phyloP scores from a whole-genome alignment of 2,888 invertebrate genomes.

The Agrochola circellaris region DNA sequence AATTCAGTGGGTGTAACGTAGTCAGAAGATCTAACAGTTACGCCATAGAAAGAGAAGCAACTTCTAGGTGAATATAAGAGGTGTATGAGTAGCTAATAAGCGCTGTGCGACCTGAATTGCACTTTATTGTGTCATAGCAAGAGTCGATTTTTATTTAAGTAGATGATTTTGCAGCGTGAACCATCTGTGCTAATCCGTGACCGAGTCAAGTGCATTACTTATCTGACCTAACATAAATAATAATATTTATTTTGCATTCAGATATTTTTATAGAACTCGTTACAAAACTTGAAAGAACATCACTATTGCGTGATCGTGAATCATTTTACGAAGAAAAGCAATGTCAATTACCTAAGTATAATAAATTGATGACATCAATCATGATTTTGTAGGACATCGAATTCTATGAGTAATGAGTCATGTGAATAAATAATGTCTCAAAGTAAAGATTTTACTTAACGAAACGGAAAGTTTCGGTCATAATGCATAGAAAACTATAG shows the following conservation, averaged over 20 bases:
- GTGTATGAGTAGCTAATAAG: no score
- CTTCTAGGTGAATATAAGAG: no score
- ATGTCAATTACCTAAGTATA: conserved; percentile 1
- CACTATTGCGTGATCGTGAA: background rate
- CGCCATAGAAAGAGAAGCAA: no score
- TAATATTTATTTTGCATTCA: background rate
- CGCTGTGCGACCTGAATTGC: no score
- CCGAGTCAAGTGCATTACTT: conserved; percentile 4
- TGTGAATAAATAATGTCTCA: background rate
- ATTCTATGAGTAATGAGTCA: conserved; percentile 15
- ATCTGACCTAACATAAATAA: background rate
- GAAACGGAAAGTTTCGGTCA: background rate
- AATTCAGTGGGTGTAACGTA: no score
- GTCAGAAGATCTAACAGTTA: no score
- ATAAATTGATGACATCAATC: conserved; percentile 13
- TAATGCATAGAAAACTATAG: background rate
- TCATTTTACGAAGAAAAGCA: conserved; percentile 25
- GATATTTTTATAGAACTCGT: background rate
- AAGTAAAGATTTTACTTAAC: background rate
- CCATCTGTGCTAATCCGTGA: no score
- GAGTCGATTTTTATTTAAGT: no score
- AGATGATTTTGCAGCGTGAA: no score
- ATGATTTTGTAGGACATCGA: background rate
- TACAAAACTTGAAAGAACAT: background rate
- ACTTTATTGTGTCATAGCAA: no score